Percentiles rank a stretch among this genome's conserved stretches.
Evolutionary conservation across 2,888 invertebrate genomes (phyloP).

Genomic region (Drosophila birchii): DNA sequence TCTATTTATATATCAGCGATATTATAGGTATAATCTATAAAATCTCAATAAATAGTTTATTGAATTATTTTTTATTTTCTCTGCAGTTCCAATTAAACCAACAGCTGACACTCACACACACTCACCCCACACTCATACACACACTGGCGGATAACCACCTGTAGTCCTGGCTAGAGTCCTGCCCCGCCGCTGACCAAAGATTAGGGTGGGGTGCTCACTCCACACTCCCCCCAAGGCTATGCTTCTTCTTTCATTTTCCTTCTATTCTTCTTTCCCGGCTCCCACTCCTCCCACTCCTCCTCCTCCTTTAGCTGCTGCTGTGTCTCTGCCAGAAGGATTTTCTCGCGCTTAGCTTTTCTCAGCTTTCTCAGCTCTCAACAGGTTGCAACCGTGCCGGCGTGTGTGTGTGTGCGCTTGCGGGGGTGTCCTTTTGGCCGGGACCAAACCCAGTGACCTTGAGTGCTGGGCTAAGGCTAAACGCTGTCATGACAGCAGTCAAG

Average conservation of each 20-base stretch:
- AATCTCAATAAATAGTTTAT: no score
- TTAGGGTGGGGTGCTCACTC: neutral
- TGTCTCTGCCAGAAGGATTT: constrained; percentile 59
- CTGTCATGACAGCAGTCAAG: constrained; percentile 68
- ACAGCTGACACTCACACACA: constrained; percentile 34
- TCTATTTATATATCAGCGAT: no score
- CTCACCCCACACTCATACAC: constrained; percentile 13
- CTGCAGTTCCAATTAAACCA: constrained; percentile 29
- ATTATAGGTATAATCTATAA: neutral
- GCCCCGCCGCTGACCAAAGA: constrained; percentile 10
- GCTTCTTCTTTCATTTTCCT: neutral
- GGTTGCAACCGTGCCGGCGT: constrained; percentile 54
- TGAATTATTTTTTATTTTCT: neutral
- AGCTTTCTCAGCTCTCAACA: constrained; percentile 60
- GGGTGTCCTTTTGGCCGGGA: constrained; percentile 33
- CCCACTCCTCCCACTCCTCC: neutral
- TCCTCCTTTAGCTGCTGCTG: neutral
- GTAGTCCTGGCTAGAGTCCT: constrained; percentile 26
- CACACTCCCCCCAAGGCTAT: neutral
- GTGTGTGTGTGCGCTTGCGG: constrained; percentile 16
- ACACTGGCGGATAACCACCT: constrained; percentile 29
- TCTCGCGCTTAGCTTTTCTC: constrained; percentile 68
- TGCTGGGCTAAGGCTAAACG: constrained; percentile 53
- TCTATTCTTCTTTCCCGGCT: neutral
- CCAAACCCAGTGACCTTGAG: constrained; percentile 65